phyloP scores from a whole-genome alignment of 2,888 invertebrate species.

The Cistogaster globosa region DNA sequence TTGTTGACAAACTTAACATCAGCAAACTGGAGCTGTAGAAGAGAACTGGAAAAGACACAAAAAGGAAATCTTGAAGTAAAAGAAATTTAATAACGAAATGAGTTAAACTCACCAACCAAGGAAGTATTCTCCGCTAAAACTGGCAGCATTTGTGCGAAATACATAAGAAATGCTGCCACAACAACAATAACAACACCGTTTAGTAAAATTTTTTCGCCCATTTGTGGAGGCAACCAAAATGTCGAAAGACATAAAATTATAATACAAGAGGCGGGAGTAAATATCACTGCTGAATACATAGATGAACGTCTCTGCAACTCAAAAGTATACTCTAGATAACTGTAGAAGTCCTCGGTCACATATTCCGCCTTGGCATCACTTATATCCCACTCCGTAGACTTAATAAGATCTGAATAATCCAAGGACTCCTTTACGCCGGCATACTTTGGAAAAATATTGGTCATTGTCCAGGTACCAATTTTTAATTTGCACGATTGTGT shows the following conservation, averaged over 20 bases:
- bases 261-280: slow-evolving; percentile 87
- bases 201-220: slow-evolving; percentile 87
- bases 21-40: slow-evolving; percentile 85
- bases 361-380: slow-evolving; percentile 69
- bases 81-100: not conserved
- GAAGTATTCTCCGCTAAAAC: slow-evolving; percentile 83
- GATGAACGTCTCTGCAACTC: slow-evolving; percentile 84
- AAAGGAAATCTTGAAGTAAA: not conserved
- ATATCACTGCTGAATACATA: slow-evolving; percentile 85
- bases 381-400: slow-evolving; percentile 83
- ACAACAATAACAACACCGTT: slow-evolving; percentile 86
- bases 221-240: slow-evolving; percentile 87
- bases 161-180: slow-evolving; percentile 86
- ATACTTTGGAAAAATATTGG: slow-evolving; percentile 83
- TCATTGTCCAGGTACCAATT: slow-evolving; percentile 90
- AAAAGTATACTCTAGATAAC: slow-evolving; percentile 78
- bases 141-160: slow-evolving; percentile 85
- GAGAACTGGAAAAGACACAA: slow-evolving; percentile 82
- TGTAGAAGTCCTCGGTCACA: slow-evolving; percentile 78
- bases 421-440: slow-evolving; percentile 82
- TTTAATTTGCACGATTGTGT: slow-evolving; percentile 87
- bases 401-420: slow-evolving; percentile 76
- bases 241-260: slow-evolving; percentile 85
- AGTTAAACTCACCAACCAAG: slow-evolving; percentile 81
- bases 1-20: slow-evolving; percentile 84